Conservation (phyloP, 64 coral and sea anemone genomes). For the Astreopora myriophthalma region DNA sequence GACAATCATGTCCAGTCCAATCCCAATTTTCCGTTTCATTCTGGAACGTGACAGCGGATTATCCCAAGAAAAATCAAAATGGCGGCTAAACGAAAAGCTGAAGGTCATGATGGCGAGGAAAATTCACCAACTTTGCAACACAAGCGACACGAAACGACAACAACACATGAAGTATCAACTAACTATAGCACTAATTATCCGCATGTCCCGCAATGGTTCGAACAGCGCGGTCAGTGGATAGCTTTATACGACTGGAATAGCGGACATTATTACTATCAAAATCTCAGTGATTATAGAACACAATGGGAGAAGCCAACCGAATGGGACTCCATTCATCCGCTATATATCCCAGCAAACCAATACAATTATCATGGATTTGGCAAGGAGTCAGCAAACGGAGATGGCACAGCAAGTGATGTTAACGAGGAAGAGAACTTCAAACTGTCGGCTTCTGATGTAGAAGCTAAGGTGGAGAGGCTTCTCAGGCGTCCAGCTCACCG, state of each 20-base stretch:
- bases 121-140: conserved; percentile 1
- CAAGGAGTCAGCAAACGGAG: neutral
- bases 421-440: conserved; percentile 5
- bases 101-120: neutral
- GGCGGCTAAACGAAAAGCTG: conserved; percentile 62
- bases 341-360: conserved; percentile 62
- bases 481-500: conserved; percentile 68
- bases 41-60: too few relatives aligned
- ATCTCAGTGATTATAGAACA: conserved; percentile 44
- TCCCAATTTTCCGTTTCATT: too few relatives aligned
- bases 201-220: conserved; percentile 52
- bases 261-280: conserved; percentile 75
- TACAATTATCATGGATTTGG: neutral
- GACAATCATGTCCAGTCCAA: too few relatives aligned
- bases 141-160: conserved; percentile 25
- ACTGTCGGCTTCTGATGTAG: conserved; percentile 49
- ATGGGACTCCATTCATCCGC: conserved; percentile 69
- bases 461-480: conserved; percentile 45
- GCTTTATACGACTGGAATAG: conserved; percentile 73
- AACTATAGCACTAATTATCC: neutral
- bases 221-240: conserved; percentile 83
- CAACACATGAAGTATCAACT: neutral
- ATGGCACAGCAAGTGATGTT: neutral
- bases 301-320: conserved; percentile 82
- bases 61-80: conserved; percentile 31